Evolutionary conservation across 2,113 vertebrate genomes (phyloP), one percentile per base, ranked within the genome.

Genomic region (Piliocolobus tephrosceles): DNA sequence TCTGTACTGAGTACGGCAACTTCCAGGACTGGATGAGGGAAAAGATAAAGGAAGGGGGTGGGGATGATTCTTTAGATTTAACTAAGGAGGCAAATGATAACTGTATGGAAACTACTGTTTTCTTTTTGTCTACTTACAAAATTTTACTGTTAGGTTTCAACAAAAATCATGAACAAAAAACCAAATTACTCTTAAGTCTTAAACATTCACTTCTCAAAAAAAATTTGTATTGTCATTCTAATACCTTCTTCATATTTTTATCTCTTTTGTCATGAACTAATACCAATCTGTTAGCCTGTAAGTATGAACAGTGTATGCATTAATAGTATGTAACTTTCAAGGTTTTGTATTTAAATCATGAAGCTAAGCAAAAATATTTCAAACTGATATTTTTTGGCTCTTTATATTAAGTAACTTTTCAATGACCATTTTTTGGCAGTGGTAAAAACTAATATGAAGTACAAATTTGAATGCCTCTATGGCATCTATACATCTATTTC

Each of bases 1-100:
- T 99, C 99, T 11, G 99, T 99, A 98, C 99, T 99, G 96, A 99
- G 99, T 16, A 99, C 99, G 50, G 99, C 99, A 96, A 99, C 99
- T 98, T 99, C 99, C 96, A 99, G 98, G 98, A 99, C 99, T 99
- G 98, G 72, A 93, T 43, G 78, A 96, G 93, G 1, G 83, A 97
- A 95, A 98, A 85, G 18, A 55, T 40, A 92, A 35, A 96, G 81
- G 52, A 25, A 96, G 81, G 43, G 16, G 40, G 73, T 25, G 45
- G 20, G 3, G 1, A 11, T 72, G 27, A 88, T 32, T 90, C 70
- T 97, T 50, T 79, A 55, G 89, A 47, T 79, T 64, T 96, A 88
- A 94, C 0, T 87, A 96, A 87, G 91, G 80, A 68, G 47, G 27
- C 82, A 92, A 85, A 66, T 11, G 55, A 88, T 72, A 79, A 79